Percentiles rank a stretch among this genome's conserved stretches.
phyloP scores from a whole-genome alignment of 1,140 invertebrate genomes.

The Achroia grisella region DNA sequence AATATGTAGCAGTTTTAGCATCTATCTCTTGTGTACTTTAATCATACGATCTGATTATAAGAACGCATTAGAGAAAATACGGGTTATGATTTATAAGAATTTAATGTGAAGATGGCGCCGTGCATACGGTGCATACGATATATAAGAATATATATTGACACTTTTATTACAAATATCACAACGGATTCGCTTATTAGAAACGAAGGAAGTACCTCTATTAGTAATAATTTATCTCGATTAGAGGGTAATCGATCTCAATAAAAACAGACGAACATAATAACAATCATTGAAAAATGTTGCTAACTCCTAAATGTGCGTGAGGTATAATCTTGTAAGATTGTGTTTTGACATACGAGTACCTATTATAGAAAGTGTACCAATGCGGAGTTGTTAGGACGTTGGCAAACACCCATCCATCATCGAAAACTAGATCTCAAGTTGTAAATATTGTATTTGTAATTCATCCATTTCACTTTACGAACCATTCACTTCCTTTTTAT shows the following conservation, averaged over 20 bases:
- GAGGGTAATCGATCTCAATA: constrained; percentile 43
- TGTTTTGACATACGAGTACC: not conserved
- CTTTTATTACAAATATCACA: constrained; percentile 34
- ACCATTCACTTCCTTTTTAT: not conserved
- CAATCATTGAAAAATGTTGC: constrained; percentile 41
- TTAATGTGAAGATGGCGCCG: not conserved
- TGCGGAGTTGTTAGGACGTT: not conserved
- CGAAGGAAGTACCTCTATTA: constrained; percentile 20
- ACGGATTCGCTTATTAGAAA: constrained; percentile 9
- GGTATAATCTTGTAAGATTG: not conserved
- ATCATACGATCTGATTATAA: too few relatives aligned
- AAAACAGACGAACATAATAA: constrained; percentile 21
- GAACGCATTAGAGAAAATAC: too few relatives aligned
- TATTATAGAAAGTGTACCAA: not conserved
- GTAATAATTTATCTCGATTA: constrained; percentile 27
- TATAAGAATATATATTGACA: not conserved
- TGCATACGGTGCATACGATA: not conserved
- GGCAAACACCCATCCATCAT: not conserved
- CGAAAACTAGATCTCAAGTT: constrained; percentile 16
- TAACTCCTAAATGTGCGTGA: constrained; percentile 26
- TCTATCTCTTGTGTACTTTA: too few relatives aligned
- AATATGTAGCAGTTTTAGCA: too few relatives aligned
- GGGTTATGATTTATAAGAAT: too few relatives aligned
- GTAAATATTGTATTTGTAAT: constrained; percentile 11
- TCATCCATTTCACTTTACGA: not conserved